A percentile compares a stretch with the other conserved stretches of the same genome.
Evolutionary conservation across 2,797 vertebrate genomes (phyloP).

Genomic region (Phoeniculus purpureus): DNA sequence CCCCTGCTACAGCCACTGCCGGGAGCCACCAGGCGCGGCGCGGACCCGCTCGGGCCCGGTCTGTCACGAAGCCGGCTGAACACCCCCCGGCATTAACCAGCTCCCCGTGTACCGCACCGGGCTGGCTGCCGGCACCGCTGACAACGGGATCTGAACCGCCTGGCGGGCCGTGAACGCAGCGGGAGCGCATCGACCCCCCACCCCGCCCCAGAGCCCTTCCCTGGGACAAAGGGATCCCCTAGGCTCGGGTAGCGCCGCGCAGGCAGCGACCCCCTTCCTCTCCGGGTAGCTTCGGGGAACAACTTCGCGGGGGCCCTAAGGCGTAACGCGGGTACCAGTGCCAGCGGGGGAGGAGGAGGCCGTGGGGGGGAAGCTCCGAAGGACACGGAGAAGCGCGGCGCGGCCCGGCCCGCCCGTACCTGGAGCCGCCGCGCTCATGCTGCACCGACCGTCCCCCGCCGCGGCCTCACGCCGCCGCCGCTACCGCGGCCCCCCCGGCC

Average conservation of each 20-base stretch:
- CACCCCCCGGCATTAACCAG: background rate
- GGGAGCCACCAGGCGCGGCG: background rate
- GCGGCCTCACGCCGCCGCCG: constrained; percentile 64
- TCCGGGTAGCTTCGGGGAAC: background rate
- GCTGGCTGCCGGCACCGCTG: background rate
- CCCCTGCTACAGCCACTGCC: background rate
- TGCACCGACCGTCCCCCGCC: constrained; percentile 74
- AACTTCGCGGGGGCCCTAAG: background rate
- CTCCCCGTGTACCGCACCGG: no score
- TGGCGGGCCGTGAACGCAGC: background rate
- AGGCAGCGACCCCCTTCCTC: background rate
- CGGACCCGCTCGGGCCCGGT: background rate
- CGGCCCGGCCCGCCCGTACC: constrained; percentile 73
- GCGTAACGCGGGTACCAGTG: background rate
- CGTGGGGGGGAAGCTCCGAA: background rate
- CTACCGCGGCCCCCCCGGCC: constrained; percentile 64
- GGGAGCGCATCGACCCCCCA: background rate
- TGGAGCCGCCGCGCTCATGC: constrained; percentile 85
- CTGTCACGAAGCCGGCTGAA: background rate
- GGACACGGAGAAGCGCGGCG: background rate
- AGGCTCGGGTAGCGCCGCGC: background rate
- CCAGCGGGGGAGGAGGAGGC: background rate
- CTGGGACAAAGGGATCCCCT: constrained; percentile 60
- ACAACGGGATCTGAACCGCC: background rate
- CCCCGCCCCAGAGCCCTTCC: background rate